phyloP scores from a whole-genome alignment of 2,888 invertebrate genomes.

The Sceliomorpha sp. region DNA sequence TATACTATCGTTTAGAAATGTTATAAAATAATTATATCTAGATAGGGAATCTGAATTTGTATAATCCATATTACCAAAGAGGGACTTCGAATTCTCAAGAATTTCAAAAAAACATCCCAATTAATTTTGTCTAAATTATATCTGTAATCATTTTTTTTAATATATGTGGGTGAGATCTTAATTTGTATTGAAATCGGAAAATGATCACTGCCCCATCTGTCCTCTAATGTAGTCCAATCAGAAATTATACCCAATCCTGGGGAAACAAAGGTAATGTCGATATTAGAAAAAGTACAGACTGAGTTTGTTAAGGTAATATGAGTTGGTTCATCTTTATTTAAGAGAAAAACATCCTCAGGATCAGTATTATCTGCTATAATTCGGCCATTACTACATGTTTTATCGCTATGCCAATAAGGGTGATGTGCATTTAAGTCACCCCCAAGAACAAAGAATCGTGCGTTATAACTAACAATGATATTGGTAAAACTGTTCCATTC shows the following conservation, averaged over 20 bases:
- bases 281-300: conserved; percentile 1
- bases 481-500: conserved; percentile 19
- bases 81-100: too few relatives aligned
- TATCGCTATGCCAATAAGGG: neutral
- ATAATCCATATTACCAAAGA: too few relatives aligned
- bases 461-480: neutral
- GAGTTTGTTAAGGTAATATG: conserved; percentile 1
- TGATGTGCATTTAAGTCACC: conserved; percentile 30
- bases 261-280: conserved; percentile 10
- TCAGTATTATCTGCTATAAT: conserved; percentile 13
- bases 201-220: conserved; percentile 23
- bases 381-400: conserved; percentile 2
- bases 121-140: conserved; percentile 9
- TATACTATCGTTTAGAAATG: neutral
- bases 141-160: conserved; percentile 11
- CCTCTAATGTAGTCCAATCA: conserved; percentile 6
- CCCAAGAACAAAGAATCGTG: neutral
- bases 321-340: conserved; percentile 11
- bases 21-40: neutral
- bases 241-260: conserved; percentile 2
- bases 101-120: too few relatives aligned
- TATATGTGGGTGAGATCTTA: neutral
- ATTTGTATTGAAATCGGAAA: conserved; percentile 17
- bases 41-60: too few relatives aligned
- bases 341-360: conserved; percentile 9